Conservation (phyloP, 2,797 vertebrate genomes). For the Psittacula derbiana region DNA sequence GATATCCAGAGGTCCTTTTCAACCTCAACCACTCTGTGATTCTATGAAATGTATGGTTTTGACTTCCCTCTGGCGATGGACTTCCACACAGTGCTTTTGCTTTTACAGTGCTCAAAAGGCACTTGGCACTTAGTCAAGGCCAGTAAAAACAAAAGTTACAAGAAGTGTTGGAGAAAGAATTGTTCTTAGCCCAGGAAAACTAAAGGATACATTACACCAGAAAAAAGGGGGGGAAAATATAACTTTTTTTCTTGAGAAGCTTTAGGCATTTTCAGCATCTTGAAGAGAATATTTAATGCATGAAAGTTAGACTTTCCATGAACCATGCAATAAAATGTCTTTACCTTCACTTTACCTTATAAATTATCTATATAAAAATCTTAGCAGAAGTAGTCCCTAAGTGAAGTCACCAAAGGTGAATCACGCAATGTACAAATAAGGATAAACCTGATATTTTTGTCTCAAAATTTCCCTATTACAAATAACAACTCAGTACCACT, state of each 20-base stretch:
- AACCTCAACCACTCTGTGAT: background rate
- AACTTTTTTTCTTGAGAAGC: background rate
- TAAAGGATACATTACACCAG: background rate
- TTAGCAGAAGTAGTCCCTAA: background rate
- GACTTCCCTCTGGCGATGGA: background rate
- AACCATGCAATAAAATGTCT: background rate
- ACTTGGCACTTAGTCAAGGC: background rate
- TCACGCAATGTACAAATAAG: background rate
- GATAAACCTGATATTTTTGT: background rate
- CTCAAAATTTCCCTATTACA: background rate
- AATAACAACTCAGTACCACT: background rate
- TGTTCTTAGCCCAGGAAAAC: background rate
- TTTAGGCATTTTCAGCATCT: background rate
- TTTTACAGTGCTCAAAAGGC: background rate
- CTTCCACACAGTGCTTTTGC: background rate
- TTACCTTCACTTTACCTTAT: background rate
- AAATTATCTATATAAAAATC: background rate
- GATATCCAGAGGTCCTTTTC: background rate
- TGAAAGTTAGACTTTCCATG: background rate
- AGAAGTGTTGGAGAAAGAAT: background rate
- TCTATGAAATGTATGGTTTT: background rate
- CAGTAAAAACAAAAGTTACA: background rate
- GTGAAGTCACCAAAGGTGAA: background rate
- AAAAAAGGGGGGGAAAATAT: background rate
- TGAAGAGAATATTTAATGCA: background rate